phyloP scores from a whole-genome alignment of 2,113 vertebrate genomes.

The Paracanthobrama guichenoti region DNA sequence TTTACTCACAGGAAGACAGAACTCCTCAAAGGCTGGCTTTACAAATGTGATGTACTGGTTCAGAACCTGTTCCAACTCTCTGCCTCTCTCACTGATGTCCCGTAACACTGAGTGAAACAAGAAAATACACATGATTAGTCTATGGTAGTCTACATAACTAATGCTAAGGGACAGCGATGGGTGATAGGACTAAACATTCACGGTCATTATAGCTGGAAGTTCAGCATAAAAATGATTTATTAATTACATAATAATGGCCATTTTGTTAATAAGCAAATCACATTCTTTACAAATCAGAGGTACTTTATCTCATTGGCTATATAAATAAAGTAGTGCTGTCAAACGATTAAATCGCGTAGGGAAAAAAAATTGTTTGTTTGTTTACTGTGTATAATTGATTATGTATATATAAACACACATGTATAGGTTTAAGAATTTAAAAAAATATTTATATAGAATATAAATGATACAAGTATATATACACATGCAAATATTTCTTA shows the following conservation, averaged over 20 bases:
- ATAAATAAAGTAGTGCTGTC: too few relatives aligned
- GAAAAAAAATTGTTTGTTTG: too few relatives aligned
- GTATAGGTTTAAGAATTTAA: too few relatives aligned
- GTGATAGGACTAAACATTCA: neutral
- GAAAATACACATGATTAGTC: neutral
- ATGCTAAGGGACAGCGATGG: neutral
- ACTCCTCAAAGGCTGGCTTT: conserved; percentile 97
- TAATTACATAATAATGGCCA: neutral
- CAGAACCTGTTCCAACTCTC: conserved; percentile 93
- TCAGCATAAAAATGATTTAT: neutral
- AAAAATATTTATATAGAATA: too few relatives aligned
- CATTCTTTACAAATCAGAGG: neutral
- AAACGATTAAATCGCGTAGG: too few relatives aligned
- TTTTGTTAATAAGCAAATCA: neutral
- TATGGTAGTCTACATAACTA: too few relatives aligned
- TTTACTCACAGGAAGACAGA: conserved; percentile 93
- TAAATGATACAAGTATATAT: too few relatives aligned
- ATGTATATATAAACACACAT: too few relatives aligned
- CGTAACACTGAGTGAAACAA: conserved; percentile 79
- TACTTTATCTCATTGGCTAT: neutral
- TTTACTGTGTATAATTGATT: too few relatives aligned
- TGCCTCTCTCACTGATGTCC: conserved; percentile 89
- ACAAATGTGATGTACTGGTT: conserved; percentile 96
- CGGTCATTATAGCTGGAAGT: neutral
- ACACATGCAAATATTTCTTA: too few relatives aligned